Conservation (phyloP, 2,888 invertebrate species). For the Tetheella fluctuosa region DNA sequence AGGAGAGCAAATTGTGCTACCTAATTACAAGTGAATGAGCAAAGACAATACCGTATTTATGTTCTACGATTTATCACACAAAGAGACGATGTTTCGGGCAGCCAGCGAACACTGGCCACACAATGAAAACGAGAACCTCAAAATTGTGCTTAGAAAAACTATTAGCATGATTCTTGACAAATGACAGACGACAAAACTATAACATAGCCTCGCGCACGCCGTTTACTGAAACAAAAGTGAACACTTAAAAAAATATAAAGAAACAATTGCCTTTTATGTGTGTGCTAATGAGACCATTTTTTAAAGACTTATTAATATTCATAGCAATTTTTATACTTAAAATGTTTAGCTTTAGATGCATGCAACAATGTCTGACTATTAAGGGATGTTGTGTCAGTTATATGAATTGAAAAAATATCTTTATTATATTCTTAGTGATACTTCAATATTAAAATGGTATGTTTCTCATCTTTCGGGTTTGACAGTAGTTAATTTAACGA, state of each 20-base stretch:
- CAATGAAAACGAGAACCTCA: constrained; percentile 65
- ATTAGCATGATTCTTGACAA: constrained; percentile 67
- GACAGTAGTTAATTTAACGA: constrained; percentile 63
- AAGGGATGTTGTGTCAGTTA: neutral
- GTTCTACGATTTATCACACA: constrained; percentile 81
- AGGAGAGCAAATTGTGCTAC: constrained; percentile 82
- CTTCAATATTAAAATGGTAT: constrained; percentile 24
- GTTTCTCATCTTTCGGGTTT: constrained; percentile 39
- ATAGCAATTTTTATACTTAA: constrained; percentile 28
- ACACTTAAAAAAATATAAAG: constrained; percentile 65
- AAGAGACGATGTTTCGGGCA: constrained; percentile 75
- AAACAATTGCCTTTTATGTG: constrained; percentile 77
- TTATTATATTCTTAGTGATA: constrained; percentile 17
- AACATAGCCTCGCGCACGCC: constrained; percentile 64
- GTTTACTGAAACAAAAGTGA: constrained; percentile 63
- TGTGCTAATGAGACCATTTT: constrained; percentile 63
- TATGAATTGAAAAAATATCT: neutral
- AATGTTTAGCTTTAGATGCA: constrained; percentile 6
- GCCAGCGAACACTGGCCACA: constrained; percentile 53
- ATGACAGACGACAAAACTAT: constrained; percentile 60
- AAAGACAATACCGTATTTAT: constrained; percentile 82
- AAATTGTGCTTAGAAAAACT: constrained; percentile 74
- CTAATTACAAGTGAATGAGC: constrained; percentile 78
- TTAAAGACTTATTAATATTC: constrained; percentile 44
- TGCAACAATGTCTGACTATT: neutral